phyloP scores from a whole-genome alignment of 2,797 vertebrate species.

The Chelon auratus region DNA sequence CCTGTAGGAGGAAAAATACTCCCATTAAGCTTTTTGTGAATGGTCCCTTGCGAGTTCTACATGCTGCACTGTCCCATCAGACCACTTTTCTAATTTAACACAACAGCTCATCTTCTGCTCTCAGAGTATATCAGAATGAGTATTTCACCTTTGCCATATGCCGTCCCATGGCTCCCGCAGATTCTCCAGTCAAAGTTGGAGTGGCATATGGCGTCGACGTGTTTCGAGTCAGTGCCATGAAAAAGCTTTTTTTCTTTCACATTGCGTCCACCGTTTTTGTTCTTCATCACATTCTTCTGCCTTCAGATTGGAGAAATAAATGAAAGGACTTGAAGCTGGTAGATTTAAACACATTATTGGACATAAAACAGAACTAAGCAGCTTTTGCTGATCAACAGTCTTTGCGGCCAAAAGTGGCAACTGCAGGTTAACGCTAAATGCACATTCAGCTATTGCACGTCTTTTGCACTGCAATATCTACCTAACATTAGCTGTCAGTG shows the following conservation, averaged over 20 bases:
- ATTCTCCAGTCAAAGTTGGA: conserved; percentile 95
- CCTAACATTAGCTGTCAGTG: neutral
- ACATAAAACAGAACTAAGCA: neutral
- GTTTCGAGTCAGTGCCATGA: conserved; percentile 87
- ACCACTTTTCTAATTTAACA: neutral
- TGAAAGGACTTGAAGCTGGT: neutral
- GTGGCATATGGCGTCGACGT: conserved; percentile 86
- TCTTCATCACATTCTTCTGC: conserved; percentile 92
- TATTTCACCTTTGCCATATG: conserved; percentile 89
- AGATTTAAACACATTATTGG: neutral
- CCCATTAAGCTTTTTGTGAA: too few species aligned
- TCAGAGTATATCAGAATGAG: neutral
- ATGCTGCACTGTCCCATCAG: neutral
- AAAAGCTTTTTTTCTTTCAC: conserved; percentile 87
- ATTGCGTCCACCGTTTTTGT: conserved; percentile 71
- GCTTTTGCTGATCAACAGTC: neutral
- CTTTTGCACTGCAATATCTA: too few species aligned
- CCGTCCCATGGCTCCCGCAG: conserved; percentile 90
- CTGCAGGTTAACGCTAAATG: neutral
- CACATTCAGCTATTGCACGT: too few species aligned
- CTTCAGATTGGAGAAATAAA: conserved; percentile 67
- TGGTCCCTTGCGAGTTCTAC: neutral
- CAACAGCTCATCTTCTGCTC: neutral
- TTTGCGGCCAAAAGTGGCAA: neutral
- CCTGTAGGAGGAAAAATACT: too few species aligned